A percentile compares a stretch with the other conserved stretches of the same genome.
phyloP scores from a whole-genome alignment of 2,797 vertebrate species.

The Phataginus tricuspis region DNA sequence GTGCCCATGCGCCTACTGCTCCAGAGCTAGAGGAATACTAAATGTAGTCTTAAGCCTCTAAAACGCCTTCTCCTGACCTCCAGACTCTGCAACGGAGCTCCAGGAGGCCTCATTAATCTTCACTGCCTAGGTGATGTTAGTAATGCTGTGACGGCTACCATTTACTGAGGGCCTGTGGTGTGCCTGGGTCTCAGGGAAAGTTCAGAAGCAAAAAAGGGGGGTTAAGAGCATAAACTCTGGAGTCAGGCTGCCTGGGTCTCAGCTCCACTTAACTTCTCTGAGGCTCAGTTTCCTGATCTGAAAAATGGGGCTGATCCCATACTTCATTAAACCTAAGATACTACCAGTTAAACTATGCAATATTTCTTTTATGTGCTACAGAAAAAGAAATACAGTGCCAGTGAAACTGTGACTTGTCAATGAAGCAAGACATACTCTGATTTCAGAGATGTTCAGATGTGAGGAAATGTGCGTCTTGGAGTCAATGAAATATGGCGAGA shows the following conservation, averaged over 20 bases:
- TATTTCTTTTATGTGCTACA: not conserved
- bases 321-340: not conserved
- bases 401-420: accelerated
- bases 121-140: not conserved
- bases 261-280: not conserved
- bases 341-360: accelerated
- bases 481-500: not conserved
- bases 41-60: not conserved
- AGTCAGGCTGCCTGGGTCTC: not conserved
- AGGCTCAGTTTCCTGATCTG: not conserved
- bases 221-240: not conserved
- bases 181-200: not conserved
- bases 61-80: not conserved
- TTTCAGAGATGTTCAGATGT: not conserved
- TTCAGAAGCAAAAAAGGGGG: not conserved
- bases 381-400: not conserved
- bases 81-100: not conserved
- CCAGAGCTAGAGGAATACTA: not conserved
- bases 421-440: accelerated
- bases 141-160: not conserved
- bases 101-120: not conserved
- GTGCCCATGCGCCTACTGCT: accelerated
- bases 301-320: not conserved
- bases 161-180: not conserved
- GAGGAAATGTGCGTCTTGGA: not conserved